These are phyloP conservation scores for Acanthoscelides obtectus DNA, from an alignment of 2,888 invertebrate species.

Conservation along the genomic window DNA sequence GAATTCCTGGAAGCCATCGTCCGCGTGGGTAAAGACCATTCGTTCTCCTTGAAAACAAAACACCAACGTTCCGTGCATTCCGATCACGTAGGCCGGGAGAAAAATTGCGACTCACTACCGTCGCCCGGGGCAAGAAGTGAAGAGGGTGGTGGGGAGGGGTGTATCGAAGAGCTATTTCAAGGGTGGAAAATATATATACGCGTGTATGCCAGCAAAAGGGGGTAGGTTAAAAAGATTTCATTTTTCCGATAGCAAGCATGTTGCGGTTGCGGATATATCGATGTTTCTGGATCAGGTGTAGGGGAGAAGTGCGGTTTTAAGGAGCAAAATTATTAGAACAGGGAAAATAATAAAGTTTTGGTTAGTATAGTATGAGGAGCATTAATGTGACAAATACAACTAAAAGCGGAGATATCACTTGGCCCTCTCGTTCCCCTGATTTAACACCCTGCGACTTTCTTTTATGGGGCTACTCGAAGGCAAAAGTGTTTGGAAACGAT, in stretches of 20 bases:
- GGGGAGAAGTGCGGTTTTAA: background rate
- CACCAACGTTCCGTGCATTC: constrained; percentile 39
- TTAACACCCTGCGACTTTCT: no score
- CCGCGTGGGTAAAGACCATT: constrained; percentile 16
- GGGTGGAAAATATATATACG: constrained; percentile 43
- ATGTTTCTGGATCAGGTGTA: constrained; percentile 37
- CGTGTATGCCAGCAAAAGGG: constrained; percentile 28
- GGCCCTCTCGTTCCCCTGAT: no score
- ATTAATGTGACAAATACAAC: no score
- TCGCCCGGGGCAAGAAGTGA: constrained; percentile 36
- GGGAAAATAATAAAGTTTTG: no score
- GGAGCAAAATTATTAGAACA: no score
- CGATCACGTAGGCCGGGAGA: constrained; percentile 48
- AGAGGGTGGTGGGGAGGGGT: constrained; percentile 26
- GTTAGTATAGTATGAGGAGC: no score
- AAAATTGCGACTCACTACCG: constrained; percentile 48
- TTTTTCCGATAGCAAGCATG: constrained; percentile 47
- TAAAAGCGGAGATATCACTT: no score
- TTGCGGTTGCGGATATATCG: constrained; percentile 44
- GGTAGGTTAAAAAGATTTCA: constrained; percentile 47
- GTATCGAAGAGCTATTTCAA: constrained; percentile 45
- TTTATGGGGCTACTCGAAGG: no score
- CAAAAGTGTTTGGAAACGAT: no score
- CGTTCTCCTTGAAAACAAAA: constrained; percentile 42
- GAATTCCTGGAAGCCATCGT: constrained; percentile 5